Evolutionary conservation across 2,888 invertebrate species (phyloP).

Genomic region (Drepana falcataria): DNA sequence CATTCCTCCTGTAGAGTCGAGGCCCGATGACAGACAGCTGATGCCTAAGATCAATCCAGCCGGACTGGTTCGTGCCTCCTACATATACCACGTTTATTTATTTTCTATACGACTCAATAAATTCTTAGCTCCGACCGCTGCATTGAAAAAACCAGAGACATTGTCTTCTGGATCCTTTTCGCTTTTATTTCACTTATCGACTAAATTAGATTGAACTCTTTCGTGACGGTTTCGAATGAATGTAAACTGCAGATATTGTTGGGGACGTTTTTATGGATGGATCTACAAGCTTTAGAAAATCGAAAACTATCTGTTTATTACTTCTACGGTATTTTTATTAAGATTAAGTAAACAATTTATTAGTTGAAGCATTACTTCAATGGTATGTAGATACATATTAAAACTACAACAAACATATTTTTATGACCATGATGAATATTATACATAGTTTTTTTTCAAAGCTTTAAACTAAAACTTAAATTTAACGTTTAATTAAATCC

Average conservation of each 20-base stretch:
- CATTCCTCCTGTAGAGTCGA: constrained; percentile 34
- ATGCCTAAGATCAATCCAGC: constrained; percentile 69
- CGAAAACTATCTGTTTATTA: neutral
- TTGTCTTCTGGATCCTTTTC: constrained; percentile 36
- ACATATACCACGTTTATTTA: constrained; percentile 51
- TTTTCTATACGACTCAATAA: constrained; percentile 69
- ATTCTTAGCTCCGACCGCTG: constrained; percentile 60
- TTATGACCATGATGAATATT: too few species aligned
- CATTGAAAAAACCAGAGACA: constrained; percentile 57
- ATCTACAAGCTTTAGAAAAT: neutral
- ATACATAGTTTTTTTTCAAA: neutral
- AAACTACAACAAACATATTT: too few species aligned
- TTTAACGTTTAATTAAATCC: neutral
- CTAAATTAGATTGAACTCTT: constrained; percentile 42
- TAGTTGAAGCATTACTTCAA: too few species aligned
- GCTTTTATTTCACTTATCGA: constrained; percentile 32
- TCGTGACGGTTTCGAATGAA: constrained; percentile 27
- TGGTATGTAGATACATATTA: too few species aligned
- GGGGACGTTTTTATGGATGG: neutral
- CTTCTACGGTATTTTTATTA: neutral
- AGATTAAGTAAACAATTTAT: too few species aligned
- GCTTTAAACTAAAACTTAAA: neutral
- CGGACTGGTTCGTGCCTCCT: constrained; percentile 51
- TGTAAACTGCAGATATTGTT: constrained; percentile 22
- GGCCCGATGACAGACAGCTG: constrained; percentile 62